Conservation (phyloP, 2,113 vertebrate genomes). For the Tiliqua scincoides region DNA sequence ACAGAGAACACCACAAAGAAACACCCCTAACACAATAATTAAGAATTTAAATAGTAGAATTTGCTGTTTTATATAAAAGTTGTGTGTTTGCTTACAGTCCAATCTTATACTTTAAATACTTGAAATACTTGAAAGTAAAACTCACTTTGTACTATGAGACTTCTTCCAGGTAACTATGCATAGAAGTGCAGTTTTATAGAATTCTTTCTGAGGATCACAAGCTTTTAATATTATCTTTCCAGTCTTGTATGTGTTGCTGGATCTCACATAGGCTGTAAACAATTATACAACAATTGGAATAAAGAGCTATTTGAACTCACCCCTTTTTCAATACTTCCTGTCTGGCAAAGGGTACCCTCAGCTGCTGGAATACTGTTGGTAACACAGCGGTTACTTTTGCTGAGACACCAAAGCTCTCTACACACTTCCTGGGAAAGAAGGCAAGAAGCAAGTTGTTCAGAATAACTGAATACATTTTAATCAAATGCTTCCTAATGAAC, state of each 20-base stretch:
- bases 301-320: slow-evolving; percentile 78
- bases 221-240: background rate
- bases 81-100: background rate
- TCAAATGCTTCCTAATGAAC: slow-evolving; percentile 25
- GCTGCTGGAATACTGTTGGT: slow-evolving; percentile 99
- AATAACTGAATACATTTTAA: slow-evolving; percentile 66
- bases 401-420: slow-evolving; percentile 99
- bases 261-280: background rate
- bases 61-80: background rate
- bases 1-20: background rate
- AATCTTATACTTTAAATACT: too few relatives aligned
- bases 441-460: slow-evolving; percentile 96
- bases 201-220: background rate
- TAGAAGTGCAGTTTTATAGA: too few relatives aligned
- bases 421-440: slow-evolving; percentile 99
- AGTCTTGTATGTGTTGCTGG: background rate
- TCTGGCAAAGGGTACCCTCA: slow-evolving; percentile 96
- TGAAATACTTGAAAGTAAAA: too few relatives aligned
- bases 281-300: slow-evolving; percentile 17
- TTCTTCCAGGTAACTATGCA: too few relatives aligned
- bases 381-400: slow-evolving; percentile 99
- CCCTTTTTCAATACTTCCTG: slow-evolving; percentile 96
- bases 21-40: background rate
- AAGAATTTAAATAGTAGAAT: background rate
- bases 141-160: too few relatives aligned